Evolutionary conservation across 2,888 invertebrate genomes (phyloP).

Genomic region (Nineta flava): DNA sequence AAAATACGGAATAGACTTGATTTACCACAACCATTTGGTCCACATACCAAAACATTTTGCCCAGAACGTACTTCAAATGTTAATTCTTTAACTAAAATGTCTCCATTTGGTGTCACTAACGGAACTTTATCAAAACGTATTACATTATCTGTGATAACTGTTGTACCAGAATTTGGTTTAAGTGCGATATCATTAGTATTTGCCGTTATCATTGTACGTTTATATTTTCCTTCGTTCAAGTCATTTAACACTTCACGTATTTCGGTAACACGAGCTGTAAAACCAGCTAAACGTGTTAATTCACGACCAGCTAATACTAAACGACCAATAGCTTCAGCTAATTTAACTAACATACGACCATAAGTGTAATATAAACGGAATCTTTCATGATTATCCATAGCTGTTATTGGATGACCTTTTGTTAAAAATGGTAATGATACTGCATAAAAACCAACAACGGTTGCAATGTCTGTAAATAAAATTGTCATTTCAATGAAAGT

Average conservation of each 20-base stretch:
- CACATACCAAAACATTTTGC: constrained; percentile 94
- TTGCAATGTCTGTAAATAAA: constrained; percentile 62
- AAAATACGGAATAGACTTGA: constrained; percentile 91
- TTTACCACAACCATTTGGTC: constrained; percentile 97
- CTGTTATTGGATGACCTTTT: constrained; percentile 48
- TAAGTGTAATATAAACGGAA: constrained; percentile 84
- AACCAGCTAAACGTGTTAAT: constrained; percentile 83
- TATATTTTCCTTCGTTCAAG: constrained; percentile 56
- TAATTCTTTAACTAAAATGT: constrained; percentile 77
- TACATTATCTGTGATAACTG: constrained; percentile 72
- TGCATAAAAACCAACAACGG: constrained; percentile 90
- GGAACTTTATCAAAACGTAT: constrained; percentile 89
- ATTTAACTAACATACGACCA: constrained; percentile 88
- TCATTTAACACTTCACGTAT: constrained; percentile 71
- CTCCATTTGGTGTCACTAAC: constrained; percentile 93
- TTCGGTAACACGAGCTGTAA: constrained; percentile 85
- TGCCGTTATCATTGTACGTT: constrained; percentile 46
- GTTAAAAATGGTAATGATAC: constrained; percentile 90
- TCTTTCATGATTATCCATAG: constrained; percentile 54
- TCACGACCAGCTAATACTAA: constrained; percentile 90
- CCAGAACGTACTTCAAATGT: constrained; percentile 83
- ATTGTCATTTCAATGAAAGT: background rate
- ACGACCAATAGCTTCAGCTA: constrained; percentile 94
- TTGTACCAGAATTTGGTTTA: constrained; percentile 59
- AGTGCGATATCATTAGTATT: constrained; percentile 26